phyloP scores from a whole-genome alignment of 2,797 vertebrate genomes.

The Heteromormyrus szaboi region DNA sequence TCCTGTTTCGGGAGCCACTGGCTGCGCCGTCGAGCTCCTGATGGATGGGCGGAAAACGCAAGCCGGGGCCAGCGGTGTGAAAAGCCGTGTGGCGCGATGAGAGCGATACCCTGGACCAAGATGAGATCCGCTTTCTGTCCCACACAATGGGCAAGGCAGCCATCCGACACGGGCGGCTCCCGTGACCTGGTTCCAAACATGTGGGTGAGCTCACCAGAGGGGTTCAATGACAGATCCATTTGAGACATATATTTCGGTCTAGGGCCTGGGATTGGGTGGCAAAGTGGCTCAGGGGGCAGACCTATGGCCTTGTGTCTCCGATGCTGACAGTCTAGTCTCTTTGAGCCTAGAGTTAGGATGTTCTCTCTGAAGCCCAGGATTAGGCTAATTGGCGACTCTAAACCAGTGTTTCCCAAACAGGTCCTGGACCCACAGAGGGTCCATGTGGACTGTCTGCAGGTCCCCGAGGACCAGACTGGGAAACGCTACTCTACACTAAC shows the following conservation, averaged over 20 bases:
- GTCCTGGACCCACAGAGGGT: neutral
- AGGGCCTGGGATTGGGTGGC: neutral
- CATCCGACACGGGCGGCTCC: neutral
- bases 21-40: neutral
- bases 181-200: neutral
- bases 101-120: neutral
- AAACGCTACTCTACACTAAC: neutral
- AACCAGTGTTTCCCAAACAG: neutral
- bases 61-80: constrained; percentile 17
- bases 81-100: neutral
- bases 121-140: neutral
- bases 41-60: constrained; percentile 17
- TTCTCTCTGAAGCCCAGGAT: neutral
- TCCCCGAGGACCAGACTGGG: neutral
- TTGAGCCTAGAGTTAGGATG: neutral
- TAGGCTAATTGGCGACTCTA: neutral
- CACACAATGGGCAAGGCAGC: neutral
- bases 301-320: neutral
- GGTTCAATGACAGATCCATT: neutral
- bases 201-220: neutral
- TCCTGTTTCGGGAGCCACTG: neutral
- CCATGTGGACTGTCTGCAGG: neutral
- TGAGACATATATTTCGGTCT: neutral
- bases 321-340: neutral
- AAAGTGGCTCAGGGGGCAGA: neutral